Conservation (phyloP, 2,797 vertebrate genomes). For the Coracias cyanogaster region DNA sequence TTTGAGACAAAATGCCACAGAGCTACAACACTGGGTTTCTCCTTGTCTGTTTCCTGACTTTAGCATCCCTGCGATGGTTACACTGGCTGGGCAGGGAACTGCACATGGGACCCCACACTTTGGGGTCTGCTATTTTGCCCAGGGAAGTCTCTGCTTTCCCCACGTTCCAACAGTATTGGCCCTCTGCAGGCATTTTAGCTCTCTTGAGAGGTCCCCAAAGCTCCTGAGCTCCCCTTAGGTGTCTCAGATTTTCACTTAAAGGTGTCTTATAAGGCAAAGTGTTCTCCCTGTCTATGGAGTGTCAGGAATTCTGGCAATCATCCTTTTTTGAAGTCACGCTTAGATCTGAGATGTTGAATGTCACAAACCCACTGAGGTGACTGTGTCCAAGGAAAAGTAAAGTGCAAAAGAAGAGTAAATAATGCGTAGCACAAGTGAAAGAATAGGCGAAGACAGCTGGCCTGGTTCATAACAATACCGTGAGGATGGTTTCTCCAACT, state of each 20-base stretch:
- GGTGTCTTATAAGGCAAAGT: background rate
- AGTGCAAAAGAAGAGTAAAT: background rate
- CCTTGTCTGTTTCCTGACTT: background rate
- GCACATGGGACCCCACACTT: background rate
- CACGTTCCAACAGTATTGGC: background rate
- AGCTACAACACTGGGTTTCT: background rate
- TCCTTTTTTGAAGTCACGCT: background rate
- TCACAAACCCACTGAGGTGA: background rate
- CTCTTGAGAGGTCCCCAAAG: background rate
- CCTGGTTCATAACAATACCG: slow-evolving; percentile 72
- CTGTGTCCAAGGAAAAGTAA: background rate
- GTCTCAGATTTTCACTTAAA: background rate
- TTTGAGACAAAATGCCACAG: background rate
- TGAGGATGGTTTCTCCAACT: slow-evolving; percentile 86
- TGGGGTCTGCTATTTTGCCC: background rate
- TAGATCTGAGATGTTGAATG: background rate
- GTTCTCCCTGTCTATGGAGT: background rate
- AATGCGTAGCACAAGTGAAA: background rate
- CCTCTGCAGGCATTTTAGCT: background rate
- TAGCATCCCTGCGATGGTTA: background rate
- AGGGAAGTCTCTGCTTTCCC: background rate
- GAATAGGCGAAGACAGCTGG: background rate
- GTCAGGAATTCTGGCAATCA: background rate
- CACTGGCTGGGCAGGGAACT: background rate
- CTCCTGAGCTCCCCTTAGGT: background rate